Base-by-base conservation (phyloP, 2,888 invertebrate genomes). In the Sphaerolaimus hirsutus region DNA sequence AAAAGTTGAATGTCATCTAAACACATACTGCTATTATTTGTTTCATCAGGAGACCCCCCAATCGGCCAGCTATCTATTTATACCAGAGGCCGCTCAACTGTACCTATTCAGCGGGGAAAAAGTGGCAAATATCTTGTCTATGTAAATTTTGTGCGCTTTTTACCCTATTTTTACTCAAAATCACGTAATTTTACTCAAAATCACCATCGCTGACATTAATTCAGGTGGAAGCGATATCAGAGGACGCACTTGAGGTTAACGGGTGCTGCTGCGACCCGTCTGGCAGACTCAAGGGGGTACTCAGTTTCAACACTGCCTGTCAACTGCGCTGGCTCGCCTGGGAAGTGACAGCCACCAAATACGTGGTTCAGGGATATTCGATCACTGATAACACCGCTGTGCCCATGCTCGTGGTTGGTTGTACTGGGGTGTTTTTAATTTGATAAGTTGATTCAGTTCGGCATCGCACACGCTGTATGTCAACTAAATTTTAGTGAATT, bases 371-470 rank as follows among this genome's bases (percentile, higher is more conserved):
- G 68, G 97, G 93, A 0, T 97, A 99, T 70, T 86, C 84, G 55
- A 93, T 99, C 59, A 81, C 84, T 1, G 93, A 97, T 68, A 97
- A 93, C 71, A 80, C 81, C 58, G 93, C 91, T 38, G 80, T 81
- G 27, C 84, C 89, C 53, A 87, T 93, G 76, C 73, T 97, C 52
- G 91, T 93, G 69, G 58, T 56, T 14, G 17, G n/a, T 26, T 41
- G 17, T 10, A 41, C 4, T 41, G 40, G 19, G n/a, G n/a, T n/a
- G n/a, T n/a, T n/a, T n/a, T n/a, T n/a, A 26, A 10, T 42, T n/a
- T 14, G 12, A n/a, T 35, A 35, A 35, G n/a, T 35, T 35, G 12
- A 35, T 35, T 14, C n/a, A 14, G n/a, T n/a, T n/a, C n/a, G n/a
- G n/a, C n/a, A n/a, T n/a, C n/a, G n/a, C n/a, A n/a, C n/a, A n/a